Base-by-base conservation (phyloP, 1,140 invertebrate genomes). In the Macrocentrus cingulum region DNA sequence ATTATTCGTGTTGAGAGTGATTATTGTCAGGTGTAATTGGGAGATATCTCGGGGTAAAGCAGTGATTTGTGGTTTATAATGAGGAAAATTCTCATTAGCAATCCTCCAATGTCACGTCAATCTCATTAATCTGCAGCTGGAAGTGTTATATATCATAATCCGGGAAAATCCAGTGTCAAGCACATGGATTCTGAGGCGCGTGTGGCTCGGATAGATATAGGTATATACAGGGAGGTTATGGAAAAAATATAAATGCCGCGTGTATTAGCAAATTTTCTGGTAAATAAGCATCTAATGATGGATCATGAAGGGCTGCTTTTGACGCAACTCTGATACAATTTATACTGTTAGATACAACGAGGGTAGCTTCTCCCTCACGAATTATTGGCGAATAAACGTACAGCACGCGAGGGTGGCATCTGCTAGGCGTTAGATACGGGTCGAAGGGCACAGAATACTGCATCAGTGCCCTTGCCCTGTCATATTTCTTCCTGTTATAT, bases 391-490 rank as follows among this genome's bases (percentile, higher is more conserved):
- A 59, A 59, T 57, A 53, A 56, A 51, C 19, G 59, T 42, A 46
- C 20, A 50, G 42, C 39, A 55, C 16, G 62, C 55, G 71, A 71
- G 74, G 73, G 71, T 72, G 72, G 78, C 78, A 80, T 80, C 78
- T 80, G 78, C 75, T 79, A 59, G 70, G 62, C 64, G 74, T 79
- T 79, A 80, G 78, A 77, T 66, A 80, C 78, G 78, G 78, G 66
- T 79, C 78, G 74, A 56, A 72, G 75, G 71, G 72, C 76, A 79
- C 67, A 59, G n/a, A n/a, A n/a, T n/a, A n/a, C n/a, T 61, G 22
- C 39, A n/a, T 56, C 69, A 62, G 65, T 65, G 60, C 61, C 68
- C 66, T 74, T 71, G 71, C 74, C 72, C 74, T 44, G 36, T 8
- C 2, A 3, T 15, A 22, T 69, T 65, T 65, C 61, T 60, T 64